These are phyloP conservation scores for Schizotus pectinicornis DNA, from an alignment of 2,888 invertebrate genomes.

Conservation along the genomic window DNA sequence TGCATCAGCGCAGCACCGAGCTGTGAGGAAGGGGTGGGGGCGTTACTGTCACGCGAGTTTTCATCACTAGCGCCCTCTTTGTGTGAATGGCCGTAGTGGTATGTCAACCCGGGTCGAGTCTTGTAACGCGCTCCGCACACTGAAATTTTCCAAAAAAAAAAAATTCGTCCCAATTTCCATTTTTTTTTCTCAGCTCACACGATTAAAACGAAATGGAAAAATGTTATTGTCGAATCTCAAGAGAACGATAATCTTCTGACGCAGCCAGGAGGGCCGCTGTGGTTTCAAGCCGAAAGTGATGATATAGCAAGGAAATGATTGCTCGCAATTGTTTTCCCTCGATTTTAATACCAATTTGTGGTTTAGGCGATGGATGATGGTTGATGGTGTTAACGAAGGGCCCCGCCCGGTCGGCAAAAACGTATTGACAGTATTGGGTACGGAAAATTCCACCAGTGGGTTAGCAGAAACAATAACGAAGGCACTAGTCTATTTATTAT, in stretches of 20 bases:
- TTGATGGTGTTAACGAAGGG: neutral
- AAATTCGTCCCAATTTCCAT: conserved; percentile 28
- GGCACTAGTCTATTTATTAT: no score
- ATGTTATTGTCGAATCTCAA: conserved; percentile 30
- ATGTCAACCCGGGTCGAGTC: conserved; percentile 93
- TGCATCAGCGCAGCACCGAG: conserved; percentile 34
- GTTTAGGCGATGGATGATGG: neutral
- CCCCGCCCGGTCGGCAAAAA: conserved; percentile 1
- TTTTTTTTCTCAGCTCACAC: conserved; percentile 15
- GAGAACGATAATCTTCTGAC: conserved; percentile 37
- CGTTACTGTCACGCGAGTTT: conserved; percentile 59
- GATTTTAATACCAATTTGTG: conserved; percentile 2
- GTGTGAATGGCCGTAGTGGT: conserved; percentile 94
- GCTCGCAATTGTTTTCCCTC: conserved; percentile 2
- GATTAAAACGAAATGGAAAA: conserved; percentile 14
- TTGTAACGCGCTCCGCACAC: conserved; percentile 97
- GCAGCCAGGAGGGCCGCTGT: neutral
- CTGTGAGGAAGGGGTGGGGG: conserved; percentile 49
- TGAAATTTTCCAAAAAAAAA: conserved; percentile 60
- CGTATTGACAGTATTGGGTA: neutral
- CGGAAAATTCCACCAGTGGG: no score
- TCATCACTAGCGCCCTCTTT: conserved; percentile 64
- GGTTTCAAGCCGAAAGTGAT: neutral
- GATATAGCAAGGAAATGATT: neutral
- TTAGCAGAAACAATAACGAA: no score